Evolutionary conservation across 2,888 invertebrate genomes (phyloP).

Genomic region (Campoletis raptor): DNA sequence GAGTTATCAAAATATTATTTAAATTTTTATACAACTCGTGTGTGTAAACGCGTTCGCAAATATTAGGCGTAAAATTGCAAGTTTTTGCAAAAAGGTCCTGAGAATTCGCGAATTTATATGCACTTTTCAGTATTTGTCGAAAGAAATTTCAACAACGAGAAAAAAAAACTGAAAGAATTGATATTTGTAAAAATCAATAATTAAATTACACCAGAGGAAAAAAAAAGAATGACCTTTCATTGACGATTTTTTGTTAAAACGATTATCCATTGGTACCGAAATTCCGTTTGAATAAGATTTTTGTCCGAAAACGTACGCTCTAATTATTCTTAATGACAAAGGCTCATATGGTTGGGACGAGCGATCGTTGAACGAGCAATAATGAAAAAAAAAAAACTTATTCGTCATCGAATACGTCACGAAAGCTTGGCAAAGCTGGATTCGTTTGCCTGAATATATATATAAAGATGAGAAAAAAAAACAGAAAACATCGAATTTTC

Average conservation of each 20-base stretch:
- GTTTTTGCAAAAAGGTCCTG: neutral
- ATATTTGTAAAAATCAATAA: neutral
- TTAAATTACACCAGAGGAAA: neutral
- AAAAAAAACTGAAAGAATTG: neutral
- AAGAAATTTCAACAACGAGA: neutral
- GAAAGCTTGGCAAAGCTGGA: neutral
- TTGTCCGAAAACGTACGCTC: neutral
- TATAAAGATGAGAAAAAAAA: neutral
- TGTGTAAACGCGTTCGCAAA: too few species aligned
- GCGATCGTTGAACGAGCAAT: constrained; percentile 24
- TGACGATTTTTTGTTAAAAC: neutral
- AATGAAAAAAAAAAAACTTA: neutral
- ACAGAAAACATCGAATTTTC: constrained; percentile 15
- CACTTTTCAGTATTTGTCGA: neutral
- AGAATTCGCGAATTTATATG: neutral
- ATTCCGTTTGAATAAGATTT: neutral
- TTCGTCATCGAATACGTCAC: constrained; percentile 2
- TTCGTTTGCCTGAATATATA: neutral
- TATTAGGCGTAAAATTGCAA: neutral
- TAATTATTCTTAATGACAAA: neutral
- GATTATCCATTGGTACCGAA: neutral
- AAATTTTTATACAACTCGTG: neutral
- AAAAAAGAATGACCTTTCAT: neutral
- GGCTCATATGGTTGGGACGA: neutral
- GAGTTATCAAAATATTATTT: neutral